Evolutionary conservation across 64 coral and sea anemone species (phyloP).

Genomic region (Porites lutea): DNA sequence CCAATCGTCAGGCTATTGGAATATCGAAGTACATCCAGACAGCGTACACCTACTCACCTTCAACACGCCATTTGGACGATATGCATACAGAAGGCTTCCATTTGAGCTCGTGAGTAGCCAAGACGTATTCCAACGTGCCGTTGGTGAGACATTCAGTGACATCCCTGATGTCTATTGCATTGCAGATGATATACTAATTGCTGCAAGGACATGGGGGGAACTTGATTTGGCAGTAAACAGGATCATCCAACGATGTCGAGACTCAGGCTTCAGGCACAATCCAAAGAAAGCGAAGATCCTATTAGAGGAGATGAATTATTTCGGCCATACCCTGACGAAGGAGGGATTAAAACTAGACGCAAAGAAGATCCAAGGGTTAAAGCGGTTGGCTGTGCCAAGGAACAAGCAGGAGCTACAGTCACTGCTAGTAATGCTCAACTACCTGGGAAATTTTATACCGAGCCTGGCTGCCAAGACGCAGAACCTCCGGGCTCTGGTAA

Average conservation of each 20-base stretch:
- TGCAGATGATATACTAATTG: slow-evolving; percentile 79
- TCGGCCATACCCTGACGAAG: slow-evolving; percentile 74
- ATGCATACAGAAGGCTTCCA: slow-evolving; percentile 74
- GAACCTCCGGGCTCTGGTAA: slow-evolving; percentile 73
- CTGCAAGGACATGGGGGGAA: slow-evolving; percentile 66
- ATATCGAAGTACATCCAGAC: slow-evolving; percentile 59
- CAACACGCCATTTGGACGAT: slow-evolving; percentile 81
- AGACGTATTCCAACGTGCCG: slow-evolving; percentile 79
- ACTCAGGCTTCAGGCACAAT: slow-evolving; percentile 63
- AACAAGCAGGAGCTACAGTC: slow-evolving; percentile 84
- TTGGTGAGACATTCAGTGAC: slow-evolving; percentile 81
- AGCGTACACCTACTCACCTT: slow-evolving; percentile 60
- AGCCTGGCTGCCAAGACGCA: slow-evolving; percentile 82
- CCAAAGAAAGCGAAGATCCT: slow-evolving; percentile 74
- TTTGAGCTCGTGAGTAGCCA: slow-evolving; percentile 82
- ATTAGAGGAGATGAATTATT: slow-evolving; percentile 70
- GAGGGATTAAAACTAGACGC: slow-evolving; percentile 78
- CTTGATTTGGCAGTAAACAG: too few relatives aligned
- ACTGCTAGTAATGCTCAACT: slow-evolving; percentile 79
- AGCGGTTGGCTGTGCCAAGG: slow-evolving; percentile 74
- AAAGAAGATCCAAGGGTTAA: slow-evolving; percentile 83
- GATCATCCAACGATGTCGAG: too few relatives aligned
- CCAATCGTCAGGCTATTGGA: slow-evolving; percentile 25
- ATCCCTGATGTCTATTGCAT: slow-evolving; percentile 80
- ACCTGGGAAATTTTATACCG: slow-evolving; percentile 77